A percentile compares a stretch with the other conserved stretches of the same genome.
phyloP scores from a whole-genome alignment of 2,888 invertebrate species.

The Ectemnius continuus region DNA sequence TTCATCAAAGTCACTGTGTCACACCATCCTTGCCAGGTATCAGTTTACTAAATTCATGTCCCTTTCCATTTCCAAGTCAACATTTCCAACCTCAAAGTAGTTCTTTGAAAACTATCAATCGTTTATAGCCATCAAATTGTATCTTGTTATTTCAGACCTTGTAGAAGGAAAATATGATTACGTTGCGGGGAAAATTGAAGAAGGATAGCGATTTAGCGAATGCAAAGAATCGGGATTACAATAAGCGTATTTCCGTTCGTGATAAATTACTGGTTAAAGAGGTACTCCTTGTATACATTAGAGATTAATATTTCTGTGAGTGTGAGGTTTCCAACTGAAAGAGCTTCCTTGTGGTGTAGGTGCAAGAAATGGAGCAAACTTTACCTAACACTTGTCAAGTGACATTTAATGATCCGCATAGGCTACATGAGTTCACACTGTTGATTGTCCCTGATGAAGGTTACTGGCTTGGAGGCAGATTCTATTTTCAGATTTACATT shows the following conservation, averaged over 20 bases:
- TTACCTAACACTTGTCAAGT: conserved; percentile 89
- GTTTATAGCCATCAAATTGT: background rate
- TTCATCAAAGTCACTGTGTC: background rate
- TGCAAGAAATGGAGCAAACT: conserved; percentile 91
- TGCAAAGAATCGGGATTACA: conserved; percentile 67
- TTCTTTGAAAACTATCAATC: background rate
- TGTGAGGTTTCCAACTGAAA: no score
- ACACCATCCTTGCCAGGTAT: background rate
- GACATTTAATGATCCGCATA: conserved; percentile 89
- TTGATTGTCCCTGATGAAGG: conserved; percentile 91
- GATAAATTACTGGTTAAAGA: conserved; percentile 90
- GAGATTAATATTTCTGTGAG: no score
- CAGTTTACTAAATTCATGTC: background rate
- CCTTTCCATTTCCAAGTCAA: background rate
- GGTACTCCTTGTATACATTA: conserved; percentile 75
- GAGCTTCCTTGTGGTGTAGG: conserved; percentile 70
- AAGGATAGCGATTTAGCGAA: conserved; percentile 80
- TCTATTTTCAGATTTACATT: conserved; percentile 90
- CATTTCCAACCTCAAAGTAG: background rate
- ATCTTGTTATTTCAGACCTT: conserved; percentile 9
- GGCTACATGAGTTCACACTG: conserved; percentile 88
- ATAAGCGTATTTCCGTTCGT: conserved; percentile 85
- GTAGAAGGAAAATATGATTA: conserved; percentile 81
- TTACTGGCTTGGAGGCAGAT: conserved; percentile 92
- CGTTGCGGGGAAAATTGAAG: conserved; percentile 85